A percentile compares a stretch with the other conserved stretches of the same genome.
Evolutionary conservation across 2,888 invertebrate genomes (phyloP).

Genomic region (Anorthoa munda): DNA sequence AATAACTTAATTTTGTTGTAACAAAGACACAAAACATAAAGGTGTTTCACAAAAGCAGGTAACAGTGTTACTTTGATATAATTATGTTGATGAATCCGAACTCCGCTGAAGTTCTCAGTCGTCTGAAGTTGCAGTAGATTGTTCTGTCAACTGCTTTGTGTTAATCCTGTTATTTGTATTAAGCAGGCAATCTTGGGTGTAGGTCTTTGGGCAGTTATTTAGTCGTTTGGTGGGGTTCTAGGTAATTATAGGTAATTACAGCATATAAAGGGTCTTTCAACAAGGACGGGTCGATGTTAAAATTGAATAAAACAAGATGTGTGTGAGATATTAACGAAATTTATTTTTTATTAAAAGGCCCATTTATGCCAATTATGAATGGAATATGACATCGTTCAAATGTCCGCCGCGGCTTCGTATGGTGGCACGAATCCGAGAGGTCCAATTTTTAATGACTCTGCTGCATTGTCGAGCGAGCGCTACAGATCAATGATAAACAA

Average conservation of each 20-base stretch:
- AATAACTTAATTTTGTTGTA: not conserved
- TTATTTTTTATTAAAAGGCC: no score
- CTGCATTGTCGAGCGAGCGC: no score
- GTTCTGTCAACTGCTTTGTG: slow-evolving; percentile 49
- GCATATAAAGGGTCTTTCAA: no score
- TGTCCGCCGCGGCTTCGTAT: no score
- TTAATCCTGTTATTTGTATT: slow-evolving; percentile 44
- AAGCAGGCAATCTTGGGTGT: slow-evolving; percentile 16
- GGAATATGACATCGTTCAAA: no score
- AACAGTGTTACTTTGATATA: slow-evolving; percentile 55
- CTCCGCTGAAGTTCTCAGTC: slow-evolving; percentile 46
- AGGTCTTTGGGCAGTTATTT: slow-evolving; percentile 15
- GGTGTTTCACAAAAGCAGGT: slow-evolving; percentile 48
- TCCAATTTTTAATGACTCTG: no score
- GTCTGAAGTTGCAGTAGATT: slow-evolving; percentile 41
- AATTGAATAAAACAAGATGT: no score
- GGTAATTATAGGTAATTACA: not conserved
- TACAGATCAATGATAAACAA: no score
- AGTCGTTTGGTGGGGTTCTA: not conserved
- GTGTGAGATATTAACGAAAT: no score
- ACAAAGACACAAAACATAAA: slow-evolving; percentile 24
- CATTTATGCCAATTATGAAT: no score
- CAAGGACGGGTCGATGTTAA: no score
- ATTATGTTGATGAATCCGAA: slow-evolving; percentile 63
- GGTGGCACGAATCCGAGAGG: no score